phyloP scores from a whole-genome alignment of 92 coral and sea anemone species.

The Epizoanthus rinbou region DNA sequence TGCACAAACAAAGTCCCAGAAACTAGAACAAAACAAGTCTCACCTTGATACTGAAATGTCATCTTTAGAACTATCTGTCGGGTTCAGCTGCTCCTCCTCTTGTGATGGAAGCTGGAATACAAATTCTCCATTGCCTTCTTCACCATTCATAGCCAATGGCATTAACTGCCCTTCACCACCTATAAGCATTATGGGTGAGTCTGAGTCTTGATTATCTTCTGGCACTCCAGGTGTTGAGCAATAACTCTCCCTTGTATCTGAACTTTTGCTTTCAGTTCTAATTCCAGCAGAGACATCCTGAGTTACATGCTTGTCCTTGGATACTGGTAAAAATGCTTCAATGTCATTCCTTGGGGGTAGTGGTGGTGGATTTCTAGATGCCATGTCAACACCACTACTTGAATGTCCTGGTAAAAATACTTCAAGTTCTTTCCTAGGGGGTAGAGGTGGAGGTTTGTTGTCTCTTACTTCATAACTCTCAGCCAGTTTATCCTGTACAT shows the following conservation, averaged over 20 bases:
- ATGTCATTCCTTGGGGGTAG: conserved; percentile 4
- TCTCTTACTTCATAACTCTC: conserved; percentile 1
- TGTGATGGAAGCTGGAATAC: conserved; percentile 6
- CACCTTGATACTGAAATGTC: conserved; percentile 85
- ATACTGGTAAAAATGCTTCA: not conserved
- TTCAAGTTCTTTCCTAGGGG: not conserved
- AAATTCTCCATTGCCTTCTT: conserved; percentile 2
- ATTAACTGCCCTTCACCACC: not conserved
- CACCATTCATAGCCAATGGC: not conserved
- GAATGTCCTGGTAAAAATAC: conserved; percentile 2
- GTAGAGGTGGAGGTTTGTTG: not conserved
- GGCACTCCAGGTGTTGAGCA: not conserved
- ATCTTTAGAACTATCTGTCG: conserved; percentile 66
- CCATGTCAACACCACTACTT: conserved; percentile 5
- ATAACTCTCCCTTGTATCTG: not conserved
- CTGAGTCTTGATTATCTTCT: not conserved
- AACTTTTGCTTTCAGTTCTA: not conserved
- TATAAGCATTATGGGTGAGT: not conserved
- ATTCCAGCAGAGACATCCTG: not conserved
- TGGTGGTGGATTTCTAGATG: conserved; percentile 8
- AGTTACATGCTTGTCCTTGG: not conserved
- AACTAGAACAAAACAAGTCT: too few relatives aligned
- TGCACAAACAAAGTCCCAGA: too few relatives aligned
- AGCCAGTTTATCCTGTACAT: not conserved
- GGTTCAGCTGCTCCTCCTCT: conserved; percentile 43